A percentile compares a stretch with the other conserved stretches of the same genome.
Conservation (phyloP, 1,140 invertebrate genomes). For the Trachymyrmex cornetzi region DNA sequence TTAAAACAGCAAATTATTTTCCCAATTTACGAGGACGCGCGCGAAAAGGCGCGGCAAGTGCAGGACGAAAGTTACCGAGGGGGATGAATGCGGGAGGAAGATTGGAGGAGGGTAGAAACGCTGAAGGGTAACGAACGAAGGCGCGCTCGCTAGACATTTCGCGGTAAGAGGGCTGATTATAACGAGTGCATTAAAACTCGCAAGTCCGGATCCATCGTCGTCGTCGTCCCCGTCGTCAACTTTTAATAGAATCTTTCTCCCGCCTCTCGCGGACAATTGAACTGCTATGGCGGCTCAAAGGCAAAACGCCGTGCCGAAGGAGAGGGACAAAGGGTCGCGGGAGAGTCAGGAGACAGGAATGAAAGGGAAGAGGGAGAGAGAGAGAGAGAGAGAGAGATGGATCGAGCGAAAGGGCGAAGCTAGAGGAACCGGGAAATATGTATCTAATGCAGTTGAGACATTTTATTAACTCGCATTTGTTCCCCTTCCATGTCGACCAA, state of each 20-base stretch:
- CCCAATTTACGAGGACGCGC: conserved; percentile 79
- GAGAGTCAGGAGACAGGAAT: neutral
- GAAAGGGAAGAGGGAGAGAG: conserved; percentile 22
- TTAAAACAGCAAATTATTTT: conserved; percentile 82
- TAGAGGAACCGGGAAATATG: conserved; percentile 15
- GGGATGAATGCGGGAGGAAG: neutral
- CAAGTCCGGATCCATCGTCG: conserved; percentile 76
- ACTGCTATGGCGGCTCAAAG: conserved; percentile 64
- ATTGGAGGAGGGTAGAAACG: conserved; percentile 29
- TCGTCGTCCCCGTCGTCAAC: conserved; percentile 76
- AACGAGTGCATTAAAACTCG: conserved; percentile 82
- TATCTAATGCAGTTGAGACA: conserved; percentile 47
- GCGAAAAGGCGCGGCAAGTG: conserved; percentile 24
- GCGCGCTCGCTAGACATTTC: conserved; percentile 75
- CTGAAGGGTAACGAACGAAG: conserved; percentile 63
- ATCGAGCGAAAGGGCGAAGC: neutral
- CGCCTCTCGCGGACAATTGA: conserved; percentile 72
- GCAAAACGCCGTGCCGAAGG: conserved; percentile 26
- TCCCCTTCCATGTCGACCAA: neutral
- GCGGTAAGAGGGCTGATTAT: conserved; percentile 82
- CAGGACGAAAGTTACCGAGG: conserved; percentile 35
- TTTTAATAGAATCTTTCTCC: conserved; percentile 81
- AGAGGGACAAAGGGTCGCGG: conserved; percentile 38
- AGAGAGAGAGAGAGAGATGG: neutral
- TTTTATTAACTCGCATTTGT: conserved; percentile 37